A percentile compares a stretch with the other conserved stretches of the same genome.
Evolutionary conservation across 2,113 vertebrate species (phyloP).

Genomic region (Castor canadensis): DNA sequence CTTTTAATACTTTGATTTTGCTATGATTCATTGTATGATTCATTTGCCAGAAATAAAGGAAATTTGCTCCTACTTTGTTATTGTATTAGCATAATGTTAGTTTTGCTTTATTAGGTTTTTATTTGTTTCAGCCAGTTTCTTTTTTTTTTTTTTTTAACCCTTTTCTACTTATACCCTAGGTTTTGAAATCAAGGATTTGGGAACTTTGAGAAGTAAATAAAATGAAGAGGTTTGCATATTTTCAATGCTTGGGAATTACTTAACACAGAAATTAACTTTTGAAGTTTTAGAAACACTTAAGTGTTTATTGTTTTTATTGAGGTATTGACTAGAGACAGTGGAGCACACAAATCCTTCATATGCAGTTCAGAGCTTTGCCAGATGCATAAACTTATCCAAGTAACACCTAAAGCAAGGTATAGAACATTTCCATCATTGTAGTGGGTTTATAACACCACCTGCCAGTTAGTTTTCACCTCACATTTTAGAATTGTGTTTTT

Average conservation of each 20-base stretch:
- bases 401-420: not conserved
- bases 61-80: not conserved
- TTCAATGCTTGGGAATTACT: not conserved
- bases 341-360: not conserved
- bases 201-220: not conserved
- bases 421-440: not conserved
- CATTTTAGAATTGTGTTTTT: not conserved
- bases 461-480: not conserved
- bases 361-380: not conserved
- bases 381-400: not conserved
- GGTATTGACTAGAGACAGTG: not conserved
- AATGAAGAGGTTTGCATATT: not conserved
- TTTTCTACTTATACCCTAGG: not conserved
- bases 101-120: not conserved
- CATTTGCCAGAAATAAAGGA: not conserved
- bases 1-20: not conserved
- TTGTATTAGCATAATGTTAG: not conserved
- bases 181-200: not conserved
- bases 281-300: not conserved
- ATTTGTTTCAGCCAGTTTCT: not conserved
- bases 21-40: not conserved
- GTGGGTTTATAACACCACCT: not conserved
- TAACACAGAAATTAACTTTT: not conserved
- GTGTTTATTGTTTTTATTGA: not conserved
- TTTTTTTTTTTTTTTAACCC: not conserved